These are phyloP conservation scores for Philaethria dido DNA, from an alignment of 2,888 invertebrate species.

Conservation along the genomic window DNA sequence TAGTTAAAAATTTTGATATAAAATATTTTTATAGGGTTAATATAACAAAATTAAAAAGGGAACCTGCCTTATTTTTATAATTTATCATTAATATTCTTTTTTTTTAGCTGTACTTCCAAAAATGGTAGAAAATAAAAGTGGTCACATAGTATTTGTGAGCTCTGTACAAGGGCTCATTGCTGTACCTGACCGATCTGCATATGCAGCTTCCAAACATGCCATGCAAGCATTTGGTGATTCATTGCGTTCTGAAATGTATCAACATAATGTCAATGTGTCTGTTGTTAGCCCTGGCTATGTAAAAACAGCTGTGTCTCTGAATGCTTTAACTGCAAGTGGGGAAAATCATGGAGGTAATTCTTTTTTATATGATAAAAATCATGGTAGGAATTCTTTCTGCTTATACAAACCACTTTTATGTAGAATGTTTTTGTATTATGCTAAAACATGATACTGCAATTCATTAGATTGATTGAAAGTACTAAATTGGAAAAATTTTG, in stretches of 20 bases:
- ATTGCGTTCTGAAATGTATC: conserved; percentile 92
- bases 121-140: conserved; percentile 90
- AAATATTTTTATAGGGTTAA: too few species aligned
- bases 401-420: background rate
- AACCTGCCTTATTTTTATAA: too few species aligned
- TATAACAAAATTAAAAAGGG: too few species aligned
- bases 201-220: conserved; percentile 97
- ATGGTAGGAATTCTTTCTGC: background rate
- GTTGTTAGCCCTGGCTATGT: conserved; percentile 96
- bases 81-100: too few species aligned
- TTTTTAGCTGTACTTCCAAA: conserved; percentile 90
- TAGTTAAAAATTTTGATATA: too few species aligned
- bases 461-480: too few species aligned
- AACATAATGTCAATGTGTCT: conserved; percentile 91
- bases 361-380: background rate
- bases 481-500: too few species aligned
- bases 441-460: too few species aligned
- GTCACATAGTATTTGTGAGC: conserved; percentile 94
- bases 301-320: conserved; percentile 94
- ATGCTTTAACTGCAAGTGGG: conserved; percentile 94
- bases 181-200: conserved; percentile 93
- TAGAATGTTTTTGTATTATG: too few species aligned
- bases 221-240: conserved; percentile 97
- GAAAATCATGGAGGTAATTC: conserved; percentile 87
- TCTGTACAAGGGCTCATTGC: conserved; percentile 97